Percentiles rank a stretch among this genome's conserved stretches.
phyloP scores from a whole-genome alignment of 1,140 invertebrate genomes.

The Polypedilum vanderplanki region DNA sequence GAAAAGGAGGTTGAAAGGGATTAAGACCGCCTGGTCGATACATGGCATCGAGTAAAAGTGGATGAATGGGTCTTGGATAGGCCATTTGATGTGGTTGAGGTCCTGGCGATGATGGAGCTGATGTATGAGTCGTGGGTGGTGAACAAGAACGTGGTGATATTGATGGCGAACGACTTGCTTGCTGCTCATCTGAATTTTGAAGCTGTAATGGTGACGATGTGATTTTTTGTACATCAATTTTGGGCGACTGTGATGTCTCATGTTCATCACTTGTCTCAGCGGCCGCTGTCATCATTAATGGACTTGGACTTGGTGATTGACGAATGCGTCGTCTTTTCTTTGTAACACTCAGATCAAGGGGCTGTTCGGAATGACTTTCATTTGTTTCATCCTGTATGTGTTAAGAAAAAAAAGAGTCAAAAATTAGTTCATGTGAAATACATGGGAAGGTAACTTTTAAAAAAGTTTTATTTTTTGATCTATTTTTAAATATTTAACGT shows the following conservation, averaged over 20 bases:
- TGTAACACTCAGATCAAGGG: conserved; percentile 63
- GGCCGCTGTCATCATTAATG: neutral
- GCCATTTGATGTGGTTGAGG: conserved; percentile 53
- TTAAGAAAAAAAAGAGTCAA: conserved; percentile 29
- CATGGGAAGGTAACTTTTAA: neutral
- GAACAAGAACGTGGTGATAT: conserved; percentile 35
- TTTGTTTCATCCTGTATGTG: conserved; percentile 25
- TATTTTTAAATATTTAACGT: no score
- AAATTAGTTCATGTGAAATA: neutral
- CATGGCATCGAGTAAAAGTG: conserved; percentile 65
- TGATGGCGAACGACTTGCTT: conserved; percentile 37
- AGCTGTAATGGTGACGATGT: conserved; percentile 35
- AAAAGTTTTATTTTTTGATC: neutral
- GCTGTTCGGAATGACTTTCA: conserved; percentile 50
- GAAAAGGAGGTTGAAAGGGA: conserved; percentile 45
- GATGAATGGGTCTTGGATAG: conserved; percentile 69
- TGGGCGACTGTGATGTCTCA: conserved; percentile 35
- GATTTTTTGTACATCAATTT: conserved; percentile 47
- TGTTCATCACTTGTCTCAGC: conserved; percentile 33
- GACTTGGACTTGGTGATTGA: neutral
- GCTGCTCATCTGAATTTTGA: conserved; percentile 33
- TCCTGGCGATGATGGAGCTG: conserved; percentile 43
- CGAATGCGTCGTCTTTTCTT: conserved; percentile 35
- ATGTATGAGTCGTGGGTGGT: conserved; percentile 33
- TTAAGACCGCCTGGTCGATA: conserved; percentile 47